Evolutionary conservation across 2,113 vertebrate genomes (phyloP).

Genomic region (Daubentonia madagascariensis): DNA sequence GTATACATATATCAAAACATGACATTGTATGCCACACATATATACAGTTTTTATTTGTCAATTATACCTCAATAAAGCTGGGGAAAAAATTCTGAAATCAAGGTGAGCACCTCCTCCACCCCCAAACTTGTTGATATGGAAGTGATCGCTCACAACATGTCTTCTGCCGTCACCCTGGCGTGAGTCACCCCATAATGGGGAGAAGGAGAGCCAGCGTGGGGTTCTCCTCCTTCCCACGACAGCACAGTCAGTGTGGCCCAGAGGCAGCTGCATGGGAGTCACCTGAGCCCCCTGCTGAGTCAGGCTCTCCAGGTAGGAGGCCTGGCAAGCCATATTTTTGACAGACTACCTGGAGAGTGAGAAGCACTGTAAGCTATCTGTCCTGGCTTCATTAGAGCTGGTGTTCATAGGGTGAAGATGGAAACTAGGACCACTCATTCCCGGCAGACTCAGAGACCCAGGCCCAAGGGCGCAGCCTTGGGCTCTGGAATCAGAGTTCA

Average conservation of each 20-base stretch:
- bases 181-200: neutral
- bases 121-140: neutral
- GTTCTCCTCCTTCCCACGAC: too few species aligned
- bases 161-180: neutral
- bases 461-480: neutral
- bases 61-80: neutral
- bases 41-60: neutral
- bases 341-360: neutral
- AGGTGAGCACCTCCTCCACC: too few species aligned
- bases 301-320: neutral
- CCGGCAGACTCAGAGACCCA: rapidly evolving
- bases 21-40: neutral
- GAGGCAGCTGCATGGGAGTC: neutral
- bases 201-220: neutral
- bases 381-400: neutral
- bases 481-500: neutral
- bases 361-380: neutral
- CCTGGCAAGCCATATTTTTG: neutral
- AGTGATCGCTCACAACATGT: rapidly evolving
- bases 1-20: neutral
- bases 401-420: neutral
- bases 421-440: rapidly evolving
- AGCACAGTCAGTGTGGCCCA: rapidly evolving
- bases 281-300: neutral
- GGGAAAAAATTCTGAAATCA: neutral